phyloP scores from a whole-genome alignment of 1,140 invertebrate genomes.

The Scaptomyza pallida region DNA sequence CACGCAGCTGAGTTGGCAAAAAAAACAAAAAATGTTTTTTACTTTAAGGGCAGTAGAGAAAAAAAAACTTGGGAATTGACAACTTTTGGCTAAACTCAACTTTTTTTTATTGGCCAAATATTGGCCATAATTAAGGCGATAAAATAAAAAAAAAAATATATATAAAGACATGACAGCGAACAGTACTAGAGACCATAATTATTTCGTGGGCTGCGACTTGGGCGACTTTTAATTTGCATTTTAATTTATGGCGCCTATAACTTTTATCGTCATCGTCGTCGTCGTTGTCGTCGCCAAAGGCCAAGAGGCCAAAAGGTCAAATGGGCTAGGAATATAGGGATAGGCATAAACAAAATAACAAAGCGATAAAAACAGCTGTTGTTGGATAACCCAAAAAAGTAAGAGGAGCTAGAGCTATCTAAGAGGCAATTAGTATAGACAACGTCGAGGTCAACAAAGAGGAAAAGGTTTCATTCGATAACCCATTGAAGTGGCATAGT shows the following conservation, averaged over 20 bases:
- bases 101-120: constrained; percentile 71
- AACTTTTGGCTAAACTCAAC: constrained; percentile 45
- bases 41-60: neutral
- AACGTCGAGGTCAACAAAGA: constrained; percentile 46
- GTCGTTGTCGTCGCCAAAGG: constrained; percentile 14
- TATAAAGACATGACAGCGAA: constrained; percentile 9
- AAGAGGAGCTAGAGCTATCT: constrained; percentile 26
- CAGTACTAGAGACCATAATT: constrained; percentile 51
- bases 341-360: constrained; percentile 5
- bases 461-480: constrained; percentile 43
- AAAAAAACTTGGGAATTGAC: constrained; percentile 24
- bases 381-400: constrained; percentile 31
- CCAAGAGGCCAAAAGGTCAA: constrained; percentile 39
- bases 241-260: constrained; percentile 78
- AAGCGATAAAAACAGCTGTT: constrained; percentile 65
- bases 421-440: constrained; percentile 63
- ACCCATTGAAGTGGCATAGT: neutral
- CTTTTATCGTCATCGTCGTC: constrained; percentile 69
- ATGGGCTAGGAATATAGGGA: too few relatives aligned
- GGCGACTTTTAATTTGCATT: constrained; percentile 75
- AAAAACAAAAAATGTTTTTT: constrained; percentile 8
- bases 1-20: neutral
- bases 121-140: constrained; percentile 76
- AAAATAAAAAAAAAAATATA: too few relatives aligned
- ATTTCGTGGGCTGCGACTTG: constrained; percentile 31